Evolutionary conservation across 2,888 invertebrate genomes (phyloP).

Genomic region (Ophioninae sp.): DNA sequence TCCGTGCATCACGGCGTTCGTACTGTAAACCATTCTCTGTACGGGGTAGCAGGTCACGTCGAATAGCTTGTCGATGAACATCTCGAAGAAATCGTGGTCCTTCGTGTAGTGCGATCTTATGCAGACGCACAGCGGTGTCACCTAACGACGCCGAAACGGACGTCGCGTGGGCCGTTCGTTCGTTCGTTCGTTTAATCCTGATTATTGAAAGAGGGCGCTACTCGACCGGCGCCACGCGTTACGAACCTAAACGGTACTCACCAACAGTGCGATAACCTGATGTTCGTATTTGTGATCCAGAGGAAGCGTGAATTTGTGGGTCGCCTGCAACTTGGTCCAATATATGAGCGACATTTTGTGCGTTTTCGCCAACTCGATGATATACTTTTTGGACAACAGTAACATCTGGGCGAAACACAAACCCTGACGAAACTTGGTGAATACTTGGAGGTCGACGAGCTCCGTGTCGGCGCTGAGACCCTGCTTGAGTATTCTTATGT

Average conservation of each 20-base stretch:
- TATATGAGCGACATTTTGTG: slow-evolving; percentile 79
- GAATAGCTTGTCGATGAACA: slow-evolving; percentile 84
- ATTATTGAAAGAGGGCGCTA: too few species aligned
- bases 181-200: too few species aligned
- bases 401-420: slow-evolving; percentile 75
- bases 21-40: slow-evolving; percentile 83
- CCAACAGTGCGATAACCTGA: slow-evolving; percentile 77
- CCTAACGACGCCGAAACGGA: slow-evolving; percentile 75
- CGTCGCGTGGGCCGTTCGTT: too few species aligned
- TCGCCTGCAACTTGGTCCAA: slow-evolving; percentile 76
- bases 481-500: slow-evolving; percentile 77
- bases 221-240: too few species aligned
- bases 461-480: slow-evolving; percentile 63
- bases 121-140: slow-evolving; percentile 84
- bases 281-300: slow-evolving; percentile 74
- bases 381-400: slow-evolving; percentile 77
- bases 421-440: slow-evolving; percentile 79
- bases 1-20: slow-evolving; percentile 82
- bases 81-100: slow-evolving; percentile 83
- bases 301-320: slow-evolving; percentile 67
- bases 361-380: slow-evolving; percentile 77
- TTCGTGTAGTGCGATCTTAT: slow-evolving; percentile 76
- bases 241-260: slow-evolving; percentile 55
- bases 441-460: slow-evolving; percentile 65
- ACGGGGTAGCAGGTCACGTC: slow-evolving; percentile 86